A percentile compares a stretch with the other conserved stretches of the same genome.
Conservation (phyloP, 35 echinoderm and acorn worm species). For the Lytechinus variegatus region DNA sequence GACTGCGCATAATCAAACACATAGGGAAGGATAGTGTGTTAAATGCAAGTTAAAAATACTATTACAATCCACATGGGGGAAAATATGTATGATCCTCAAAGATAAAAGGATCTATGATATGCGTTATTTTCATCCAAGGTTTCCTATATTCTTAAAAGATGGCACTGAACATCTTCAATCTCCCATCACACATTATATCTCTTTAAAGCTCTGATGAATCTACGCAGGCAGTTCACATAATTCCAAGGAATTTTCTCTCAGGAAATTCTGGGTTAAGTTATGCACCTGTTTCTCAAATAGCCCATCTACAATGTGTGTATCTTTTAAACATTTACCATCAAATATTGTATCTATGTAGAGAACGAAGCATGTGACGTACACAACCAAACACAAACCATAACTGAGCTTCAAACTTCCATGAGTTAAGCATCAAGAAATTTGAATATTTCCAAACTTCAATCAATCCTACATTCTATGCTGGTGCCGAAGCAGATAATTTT, state of each 20-base stretch:
- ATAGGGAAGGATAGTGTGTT: too few relatives aligned
- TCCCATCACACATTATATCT: neutral
- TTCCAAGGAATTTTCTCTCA: neutral
- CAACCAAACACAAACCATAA: neutral
- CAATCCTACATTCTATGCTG: too few relatives aligned
- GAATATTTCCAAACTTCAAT: neutral
- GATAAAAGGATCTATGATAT: neutral
- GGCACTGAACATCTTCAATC: neutral
- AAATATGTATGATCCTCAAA: neutral
- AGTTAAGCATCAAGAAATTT: neutral
- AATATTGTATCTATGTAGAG: neutral
- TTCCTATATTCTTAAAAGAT: neutral
- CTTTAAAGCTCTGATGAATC: neutral
- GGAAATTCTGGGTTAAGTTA: constrained; percentile 11
- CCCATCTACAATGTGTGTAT: neutral
- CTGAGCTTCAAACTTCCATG: neutral
- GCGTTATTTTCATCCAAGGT: neutral
- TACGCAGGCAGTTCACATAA: neutral
- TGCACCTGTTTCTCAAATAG: neutral
- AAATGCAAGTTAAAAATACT: too few relatives aligned
- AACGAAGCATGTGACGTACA: neutral
- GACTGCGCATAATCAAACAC: too few relatives aligned
- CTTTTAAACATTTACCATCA: neutral
- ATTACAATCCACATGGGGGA: too few relatives aligned
- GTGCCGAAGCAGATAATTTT: too few relatives aligned